Evolutionary conservation across 1,140 invertebrate species (phyloP).

Genomic region (Drosophila kurseongensis): DNA sequence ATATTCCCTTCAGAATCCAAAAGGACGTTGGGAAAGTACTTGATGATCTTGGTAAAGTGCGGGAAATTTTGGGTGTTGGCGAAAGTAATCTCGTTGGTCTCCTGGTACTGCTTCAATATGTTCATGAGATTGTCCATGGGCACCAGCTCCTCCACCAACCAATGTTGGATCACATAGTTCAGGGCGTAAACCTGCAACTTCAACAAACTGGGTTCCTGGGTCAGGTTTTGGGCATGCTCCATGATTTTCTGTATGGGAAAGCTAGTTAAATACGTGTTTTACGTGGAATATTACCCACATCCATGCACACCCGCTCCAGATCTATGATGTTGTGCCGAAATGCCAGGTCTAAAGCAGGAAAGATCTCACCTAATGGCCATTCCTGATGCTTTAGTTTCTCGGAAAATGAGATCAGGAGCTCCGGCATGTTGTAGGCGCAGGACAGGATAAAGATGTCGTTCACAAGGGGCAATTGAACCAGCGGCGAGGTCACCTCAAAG

Average conservation of each 20-base stretch:
- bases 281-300: conserved; percentile 6
- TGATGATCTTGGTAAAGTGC: conserved; percentile 52
- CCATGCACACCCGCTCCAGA: conserved; percentile 41
- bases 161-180: conserved; percentile 51
- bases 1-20: conserved; percentile 44
- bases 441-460: conserved; percentile 52
- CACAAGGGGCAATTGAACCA: conserved; percentile 14
- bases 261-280: not conserved
- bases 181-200: conserved; percentile 48
- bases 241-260: conserved; percentile 46
- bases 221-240: conserved; percentile 2
- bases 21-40: conserved; percentile 47
- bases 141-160: conserved; percentile 20
- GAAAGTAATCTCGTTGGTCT: conserved; percentile 37
- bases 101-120: conserved; percentile 47
- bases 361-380: conserved; percentile 44
- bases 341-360: conserved; percentile 53
- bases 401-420: conserved; percentile 31
- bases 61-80: conserved; percentile 37
- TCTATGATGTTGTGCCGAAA: conserved; percentile 54
- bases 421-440: conserved; percentile 54
- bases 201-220: conserved; percentile 24
- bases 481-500: conserved; percentile 32
- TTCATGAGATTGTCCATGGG: conserved; percentile 16
- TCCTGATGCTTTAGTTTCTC: conserved; percentile 16